Percentiles rank a stretch among this genome's conserved stretches.
Evolutionary conservation across 1,140 invertebrate genomes (phyloP).

Genomic region (Drosophila obscura): DNA sequence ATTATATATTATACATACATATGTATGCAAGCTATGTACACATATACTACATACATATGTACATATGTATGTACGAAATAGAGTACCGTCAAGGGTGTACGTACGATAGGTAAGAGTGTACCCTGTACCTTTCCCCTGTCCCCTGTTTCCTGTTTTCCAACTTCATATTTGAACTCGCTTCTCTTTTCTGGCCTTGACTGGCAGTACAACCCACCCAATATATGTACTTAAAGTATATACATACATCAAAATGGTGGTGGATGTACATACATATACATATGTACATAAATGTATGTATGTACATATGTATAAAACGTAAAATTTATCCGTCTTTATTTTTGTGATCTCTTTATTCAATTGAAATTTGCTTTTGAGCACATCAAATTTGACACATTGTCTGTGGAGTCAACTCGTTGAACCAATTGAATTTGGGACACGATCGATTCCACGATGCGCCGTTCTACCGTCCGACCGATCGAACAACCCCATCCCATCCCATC

Average conservation of each 20-base stretch:
- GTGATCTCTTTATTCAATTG: constrained; percentile 51
- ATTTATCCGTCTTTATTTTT: neutral
- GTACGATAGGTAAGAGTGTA: no score
- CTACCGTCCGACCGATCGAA: constrained; percentile 5
- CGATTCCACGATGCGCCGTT: neutral
- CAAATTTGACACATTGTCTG: constrained; percentile 60
- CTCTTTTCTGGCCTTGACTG: no score
- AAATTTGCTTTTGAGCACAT: constrained; percentile 51
- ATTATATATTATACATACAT: no score
- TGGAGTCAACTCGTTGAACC: constrained; percentile 52
- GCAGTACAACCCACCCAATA: no score
- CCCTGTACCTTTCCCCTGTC: no score
- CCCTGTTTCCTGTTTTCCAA: no score
- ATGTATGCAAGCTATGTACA: no score
- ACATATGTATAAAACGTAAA: neutral
- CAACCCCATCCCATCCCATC: neutral
- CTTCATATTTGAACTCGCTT: no score
- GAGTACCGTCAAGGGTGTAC: no score
- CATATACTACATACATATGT: no score
- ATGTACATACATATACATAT: neutral
- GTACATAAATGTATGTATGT: neutral
- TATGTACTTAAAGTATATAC: no score
- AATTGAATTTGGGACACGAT: constrained; percentile 64
- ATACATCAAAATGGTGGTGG: neutral
- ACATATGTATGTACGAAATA: no score